Evolutionary conservation across 2,113 vertebrate species (phyloP).

Genomic region (Lophotis ruficrista): DNA sequence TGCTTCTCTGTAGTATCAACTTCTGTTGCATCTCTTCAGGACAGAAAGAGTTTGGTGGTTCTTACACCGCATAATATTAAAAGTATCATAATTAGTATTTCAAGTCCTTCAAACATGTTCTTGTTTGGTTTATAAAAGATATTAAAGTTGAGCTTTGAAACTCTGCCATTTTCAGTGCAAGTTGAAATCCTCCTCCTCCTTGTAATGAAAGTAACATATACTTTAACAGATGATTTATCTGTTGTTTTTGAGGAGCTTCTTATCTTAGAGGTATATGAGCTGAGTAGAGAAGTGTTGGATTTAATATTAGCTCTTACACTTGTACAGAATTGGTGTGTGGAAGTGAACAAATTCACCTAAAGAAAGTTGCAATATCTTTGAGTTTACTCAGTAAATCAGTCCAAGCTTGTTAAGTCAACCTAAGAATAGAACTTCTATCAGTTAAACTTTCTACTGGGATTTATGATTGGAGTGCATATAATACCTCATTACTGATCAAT

Average conservation of each 20-base stretch:
- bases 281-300: not conserved
- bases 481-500: conserved; percentile 57
- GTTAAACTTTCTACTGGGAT: conserved; percentile 41
- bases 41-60: not conserved
- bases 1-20: not conserved
- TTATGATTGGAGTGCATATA: conserved; percentile 42
- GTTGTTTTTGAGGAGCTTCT: not conserved
- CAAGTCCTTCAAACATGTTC: not conserved
- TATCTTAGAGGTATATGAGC: not conserved
- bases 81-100: not conserved
- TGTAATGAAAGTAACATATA: not conserved
- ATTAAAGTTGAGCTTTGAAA: not conserved
- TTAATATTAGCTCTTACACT: not conserved
- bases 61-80: not conserved
- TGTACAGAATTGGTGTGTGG: not conserved
- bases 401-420: conserved; percentile 10
- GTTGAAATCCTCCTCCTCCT: not conserved
- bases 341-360: not conserved
- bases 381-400: not conserved
- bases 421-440: conserved; percentile 30
- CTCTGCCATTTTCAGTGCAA: not conserved
- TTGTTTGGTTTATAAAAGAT: not conserved
- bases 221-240: not conserved
- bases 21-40: not conserved
- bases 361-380: conserved; percentile 8